Evolutionary conservation across 2,888 invertebrate genomes (phyloP), one percentile per base, ranked within the genome.

Genomic region (Arenicola marina): DNA sequence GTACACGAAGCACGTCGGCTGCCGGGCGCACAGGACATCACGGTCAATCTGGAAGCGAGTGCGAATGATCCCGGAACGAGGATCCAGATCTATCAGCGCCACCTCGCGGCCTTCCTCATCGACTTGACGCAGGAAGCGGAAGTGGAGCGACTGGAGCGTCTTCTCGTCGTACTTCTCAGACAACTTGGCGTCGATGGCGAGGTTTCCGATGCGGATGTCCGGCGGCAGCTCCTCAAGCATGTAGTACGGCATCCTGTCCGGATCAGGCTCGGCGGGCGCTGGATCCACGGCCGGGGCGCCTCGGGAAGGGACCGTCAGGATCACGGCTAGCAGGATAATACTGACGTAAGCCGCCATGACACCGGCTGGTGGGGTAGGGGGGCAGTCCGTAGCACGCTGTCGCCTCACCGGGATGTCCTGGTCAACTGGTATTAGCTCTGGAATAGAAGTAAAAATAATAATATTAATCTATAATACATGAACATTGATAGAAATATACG

Each of bases 231-330:
- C 54, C 44, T 60, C 60, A 3, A 60, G 4, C 11, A 60, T 7
- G 44, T 60, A 60, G 54, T 60, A 60, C 4, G 54, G 60, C 4
- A 46, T n/a, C n/a, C n/a, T n/a, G n/a, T n/a, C n/a, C n/a, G n/a
- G n/a, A n/a, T n/a, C n/a, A n/a, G n/a, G n/a, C n/a, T n/a, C n/a
- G n/a, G n/a, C n/a, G n/a, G n/a, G n/a, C n/a, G n/a, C n/a, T n/a
- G n/a, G n/a, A n/a, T n/a, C n/a, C n/a, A n/a, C n/a, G n/a, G n/a
- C n/a, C n/a, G n/a, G n/a, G n/a, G n/a, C n/a, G n/a, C n/a, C n/a
- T n/a, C n/a, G n/a, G n/a, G n/a, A n/a, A n/a, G n/a, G n/a, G n/a
- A n/a, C n/a, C n/a, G n/a, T n/a, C n/a, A n/a, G n/a, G n/a, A n/a
- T n/a, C n/a, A n/a, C n/a, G n/a, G n/a, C n/a, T n/a, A n/a, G n/a